Evolutionary conservation across 2,797 vertebrate species (phyloP).

Genomic region (Hydrocynus forskahlii): DNA sequence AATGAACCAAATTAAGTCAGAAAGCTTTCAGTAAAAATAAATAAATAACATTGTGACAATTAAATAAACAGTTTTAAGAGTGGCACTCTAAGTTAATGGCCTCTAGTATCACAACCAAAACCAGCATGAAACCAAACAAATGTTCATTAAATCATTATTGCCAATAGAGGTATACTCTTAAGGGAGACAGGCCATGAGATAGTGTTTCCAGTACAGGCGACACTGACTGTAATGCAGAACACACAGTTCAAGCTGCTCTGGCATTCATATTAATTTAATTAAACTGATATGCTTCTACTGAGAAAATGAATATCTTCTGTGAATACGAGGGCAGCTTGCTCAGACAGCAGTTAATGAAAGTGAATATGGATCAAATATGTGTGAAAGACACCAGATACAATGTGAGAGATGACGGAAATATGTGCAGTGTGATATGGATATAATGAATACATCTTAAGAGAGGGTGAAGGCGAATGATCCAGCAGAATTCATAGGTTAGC

Average conservation of each 20-base stretch:
- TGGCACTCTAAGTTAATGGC: neutral
- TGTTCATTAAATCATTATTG: neutral
- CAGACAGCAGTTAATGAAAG: neutral
- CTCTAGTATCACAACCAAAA: neutral
- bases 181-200: neutral
- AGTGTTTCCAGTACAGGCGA: neutral
- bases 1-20: slow-evolving; percentile 3
- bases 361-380: neutral
- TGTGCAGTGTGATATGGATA: neutral
- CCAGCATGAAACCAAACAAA: neutral
- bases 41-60: neutral
- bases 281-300: neutral
- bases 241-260: neutral
- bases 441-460: neutral
- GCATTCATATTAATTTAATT: neutral
- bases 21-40: neutral
- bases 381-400: neutral
- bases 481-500: neutral
- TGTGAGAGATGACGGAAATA: neutral
- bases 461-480: neutral
- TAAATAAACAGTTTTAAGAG: neutral
- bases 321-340: neutral
- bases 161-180: neutral
- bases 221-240: neutral
- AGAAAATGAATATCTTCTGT: neutral